phyloP scores from a whole-genome alignment of 2,888 invertebrate genomes.

The Papilio demoleus region DNA sequence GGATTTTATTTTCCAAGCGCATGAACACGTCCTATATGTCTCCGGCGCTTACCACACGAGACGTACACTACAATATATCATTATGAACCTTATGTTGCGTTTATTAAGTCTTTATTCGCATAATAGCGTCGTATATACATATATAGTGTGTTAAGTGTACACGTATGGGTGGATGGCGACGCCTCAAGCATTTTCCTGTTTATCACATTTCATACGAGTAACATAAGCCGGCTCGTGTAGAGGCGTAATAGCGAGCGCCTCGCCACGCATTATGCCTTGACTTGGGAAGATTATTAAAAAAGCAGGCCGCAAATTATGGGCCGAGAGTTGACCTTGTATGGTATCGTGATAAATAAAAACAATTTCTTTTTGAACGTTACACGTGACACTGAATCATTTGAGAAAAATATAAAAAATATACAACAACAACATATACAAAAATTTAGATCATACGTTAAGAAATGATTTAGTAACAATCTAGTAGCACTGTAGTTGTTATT shows the following conservation, averaged over 20 bases:
- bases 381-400: background rate
- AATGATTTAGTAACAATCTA: too few species aligned
- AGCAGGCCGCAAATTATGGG: conserved; percentile 9
- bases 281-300: conserved; percentile 14
- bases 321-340: conserved; percentile 20
- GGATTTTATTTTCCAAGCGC: conserved; percentile 48
- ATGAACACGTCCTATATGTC: conserved; percentile 47
- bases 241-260: conserved; percentile 57
- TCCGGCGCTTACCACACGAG: conserved; percentile 25
- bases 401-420: too few species aligned
- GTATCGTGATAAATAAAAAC: background rate
- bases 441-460: too few species aligned
- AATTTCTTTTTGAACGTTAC: background rate
- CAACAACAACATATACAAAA: too few species aligned
- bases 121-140: background rate
- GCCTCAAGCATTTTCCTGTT: conserved; percentile 64
- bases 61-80: background rate
- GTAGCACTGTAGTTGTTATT: background rate
- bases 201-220: conserved; percentile 55
- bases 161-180: conserved; percentile 43
- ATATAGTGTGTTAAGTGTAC: conserved; percentile 19
- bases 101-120: conserved; percentile 8
- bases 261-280: conserved; percentile 46
- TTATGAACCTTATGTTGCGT: background rate
- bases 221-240: conserved; percentile 58